Conservation (phyloP, 2,888 invertebrate genomes). For the Acanthosoma haemorrhoidale region DNA sequence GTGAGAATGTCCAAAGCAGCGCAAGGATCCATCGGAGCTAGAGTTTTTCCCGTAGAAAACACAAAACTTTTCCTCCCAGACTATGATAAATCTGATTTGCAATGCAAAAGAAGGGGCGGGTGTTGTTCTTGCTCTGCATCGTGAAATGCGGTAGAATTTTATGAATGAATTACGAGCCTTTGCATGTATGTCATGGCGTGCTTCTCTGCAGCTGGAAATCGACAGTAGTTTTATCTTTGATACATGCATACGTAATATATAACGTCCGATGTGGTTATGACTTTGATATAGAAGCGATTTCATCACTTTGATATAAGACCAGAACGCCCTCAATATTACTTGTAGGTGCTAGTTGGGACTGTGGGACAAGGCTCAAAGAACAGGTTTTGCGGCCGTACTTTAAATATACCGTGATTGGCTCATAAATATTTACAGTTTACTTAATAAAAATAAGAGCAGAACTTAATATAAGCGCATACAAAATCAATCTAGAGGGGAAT, state of each 20-base stretch:
- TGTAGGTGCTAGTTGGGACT: too few relatives aligned
- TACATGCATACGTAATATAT: not conserved
- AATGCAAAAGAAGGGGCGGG: not conserved
- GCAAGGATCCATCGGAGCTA: not conserved
- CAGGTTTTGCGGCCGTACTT: too few relatives aligned
- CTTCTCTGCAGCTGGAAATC: not conserved
- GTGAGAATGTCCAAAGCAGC: not conserved
- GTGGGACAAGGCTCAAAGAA: too few relatives aligned
- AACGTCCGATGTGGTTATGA: not conserved
- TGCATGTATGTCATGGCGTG: not conserved
- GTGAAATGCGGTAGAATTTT: conserved; percentile 12
- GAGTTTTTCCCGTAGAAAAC: not conserved
- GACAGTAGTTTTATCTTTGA: not conserved
- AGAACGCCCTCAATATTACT: not conserved
- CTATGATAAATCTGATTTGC: conserved; percentile 6
- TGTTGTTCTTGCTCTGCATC: conserved; percentile 5
- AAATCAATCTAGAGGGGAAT: too few relatives aligned
- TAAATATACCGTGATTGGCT: too few relatives aligned
- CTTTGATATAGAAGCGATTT: not conserved
- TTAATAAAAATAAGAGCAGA: too few relatives aligned
- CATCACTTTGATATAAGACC: not conserved
- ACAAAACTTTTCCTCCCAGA: not conserved
- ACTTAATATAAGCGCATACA: too few relatives aligned
- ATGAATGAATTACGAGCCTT: conserved; percentile 2
- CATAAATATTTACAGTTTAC: too few relatives aligned